Base-by-base conservation (phyloP, 1,140 invertebrate genomes). In the Globodera ellingtonae region DNA sequence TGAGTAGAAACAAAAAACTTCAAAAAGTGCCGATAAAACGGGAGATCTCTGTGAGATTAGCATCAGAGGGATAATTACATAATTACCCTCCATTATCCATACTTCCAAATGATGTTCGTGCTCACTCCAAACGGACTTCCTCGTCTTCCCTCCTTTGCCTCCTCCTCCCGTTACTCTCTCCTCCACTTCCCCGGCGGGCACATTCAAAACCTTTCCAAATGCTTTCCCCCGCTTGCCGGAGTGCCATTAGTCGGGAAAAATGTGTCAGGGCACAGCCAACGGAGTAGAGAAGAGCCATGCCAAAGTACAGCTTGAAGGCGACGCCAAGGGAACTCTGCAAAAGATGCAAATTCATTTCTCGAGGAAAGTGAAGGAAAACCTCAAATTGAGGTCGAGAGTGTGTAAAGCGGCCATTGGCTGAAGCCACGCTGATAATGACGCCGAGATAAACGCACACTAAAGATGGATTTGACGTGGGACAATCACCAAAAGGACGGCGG, bases 231-330 rank as follows among this genome's bases (percentile, higher is more conserved):
- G 44, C 21, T 67, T 62, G 24, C 8, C 75, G 62, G 15, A 77
- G 24, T 67, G 69, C 65, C 48, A 77, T 67, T 35, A 77, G 52
- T 77, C 75, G 65, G 3, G 75, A 77, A 48, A 77, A 65, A 67
- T 77, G 75, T 7, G 35, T 67, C 13, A 77, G 59, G 15, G 48
- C 46, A 77, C 75, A 77, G 46, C 75, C 75, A 67, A 77, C 35
- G 15, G 44, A 35, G 48, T 67, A 77, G 50, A 77, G 65, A 50
- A 77, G 8, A 35, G 69, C 46, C 75, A 77, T 77, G 52, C 75
- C 75, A 77, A 62, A 18, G 69, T 67, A 77, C 48, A 77, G 46
- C 46, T 77, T 77, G 50, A 77, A 77, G 50, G 75, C 75, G 35
- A 62, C 67, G 35, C 75, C 75, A 52, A 77, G 46, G 65, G 50